Base-by-base conservation (phyloP, 1,140 invertebrate species). In the Rhyacophila brunnea region DNA sequence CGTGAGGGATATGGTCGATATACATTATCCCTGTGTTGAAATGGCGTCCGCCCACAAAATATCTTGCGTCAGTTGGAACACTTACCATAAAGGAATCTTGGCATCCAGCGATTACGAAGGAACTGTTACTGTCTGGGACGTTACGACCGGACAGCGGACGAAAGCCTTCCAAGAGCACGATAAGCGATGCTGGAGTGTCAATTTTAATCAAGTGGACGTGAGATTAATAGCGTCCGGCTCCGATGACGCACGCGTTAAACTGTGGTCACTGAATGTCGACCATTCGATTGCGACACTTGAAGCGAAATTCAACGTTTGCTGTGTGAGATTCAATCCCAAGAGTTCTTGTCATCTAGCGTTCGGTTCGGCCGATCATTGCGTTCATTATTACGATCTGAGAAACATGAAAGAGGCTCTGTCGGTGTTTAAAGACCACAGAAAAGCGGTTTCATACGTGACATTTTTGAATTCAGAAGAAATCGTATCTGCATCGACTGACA, bases 91-190 rank as follows among this genome's bases (percentile, higher is more conserved):
- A 76, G 84, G 86, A 55, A 85, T 90, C 68, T 73, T 98, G 23
- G 93, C 92, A 0, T 95, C 92, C n/a, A 91, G 91, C 60, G 95
- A 98, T 78, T 98, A 98, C 74, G 95, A 97, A 75, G 95, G 95
- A 17, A 92, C 88, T 0, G 93, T 98, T 0, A 90, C 89, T 5
- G 84, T 98, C 11, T 98, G 95, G 95, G 95, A 98, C 79, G 91
- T 91, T 1, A 85, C 84, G 15, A 91, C 88, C 0, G 87, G 86
- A n/a, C 83, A 88, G 65, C 81, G 80, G 65, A 89, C 84, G 3
- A 85, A 87, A 64, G 83, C 83, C 19, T 89, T 88, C 69, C 85
- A 94, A 71, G 95, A 98, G 74, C 95, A 98, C 75, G 94, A 98
- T 73, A 97, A 96, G 73, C 79, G 95, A 48, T 96, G 93, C 72